phyloP scores from a whole-genome alignment of 2,888 invertebrate genomes.

The Blastobasis adustella region DNA sequence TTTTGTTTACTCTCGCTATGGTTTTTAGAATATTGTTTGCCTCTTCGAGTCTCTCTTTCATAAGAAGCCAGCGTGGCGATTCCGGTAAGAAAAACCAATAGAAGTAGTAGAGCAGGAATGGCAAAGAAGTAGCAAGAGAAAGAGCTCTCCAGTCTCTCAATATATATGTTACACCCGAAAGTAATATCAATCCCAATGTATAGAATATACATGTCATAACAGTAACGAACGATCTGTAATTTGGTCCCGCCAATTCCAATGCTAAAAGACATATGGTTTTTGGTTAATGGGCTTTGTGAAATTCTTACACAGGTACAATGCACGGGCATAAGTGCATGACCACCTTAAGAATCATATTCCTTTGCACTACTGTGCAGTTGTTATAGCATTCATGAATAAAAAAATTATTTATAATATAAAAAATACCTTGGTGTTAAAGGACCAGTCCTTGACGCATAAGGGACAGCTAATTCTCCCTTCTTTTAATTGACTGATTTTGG shows the following conservation, averaged over 20 bases:
- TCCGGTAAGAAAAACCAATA: constrained; percentile 93
- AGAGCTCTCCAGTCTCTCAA: constrained; percentile 89
- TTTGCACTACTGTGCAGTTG: no score
- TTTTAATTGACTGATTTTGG: no score
- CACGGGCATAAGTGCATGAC: no score
- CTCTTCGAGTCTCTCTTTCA: constrained; percentile 87
- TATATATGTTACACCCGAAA: constrained; percentile 89
- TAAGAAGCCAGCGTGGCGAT: constrained; percentile 93
- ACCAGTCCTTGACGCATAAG: no score
- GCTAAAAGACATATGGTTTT: constrained; percentile 71
- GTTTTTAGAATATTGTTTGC: constrained; percentile 85
- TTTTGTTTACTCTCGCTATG: constrained; percentile 85
- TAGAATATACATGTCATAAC: constrained; percentile 95
- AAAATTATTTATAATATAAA: no score
- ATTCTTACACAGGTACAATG: no score
- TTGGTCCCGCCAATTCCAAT: constrained; percentile 92
- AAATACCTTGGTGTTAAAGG: no score
- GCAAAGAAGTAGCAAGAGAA: constrained; percentile 87
- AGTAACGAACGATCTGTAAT: constrained; percentile 92
- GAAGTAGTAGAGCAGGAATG: constrained; percentile 88
- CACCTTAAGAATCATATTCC: no score
- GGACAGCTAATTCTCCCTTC: no score
- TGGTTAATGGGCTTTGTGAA: no score
- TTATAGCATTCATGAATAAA: no score
- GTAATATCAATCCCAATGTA: constrained; percentile 87